These are phyloP conservation scores for Drosophila sechellia DNA, from an alignment of 1,140 invertebrate species.

Conservation along the genomic window DNA sequence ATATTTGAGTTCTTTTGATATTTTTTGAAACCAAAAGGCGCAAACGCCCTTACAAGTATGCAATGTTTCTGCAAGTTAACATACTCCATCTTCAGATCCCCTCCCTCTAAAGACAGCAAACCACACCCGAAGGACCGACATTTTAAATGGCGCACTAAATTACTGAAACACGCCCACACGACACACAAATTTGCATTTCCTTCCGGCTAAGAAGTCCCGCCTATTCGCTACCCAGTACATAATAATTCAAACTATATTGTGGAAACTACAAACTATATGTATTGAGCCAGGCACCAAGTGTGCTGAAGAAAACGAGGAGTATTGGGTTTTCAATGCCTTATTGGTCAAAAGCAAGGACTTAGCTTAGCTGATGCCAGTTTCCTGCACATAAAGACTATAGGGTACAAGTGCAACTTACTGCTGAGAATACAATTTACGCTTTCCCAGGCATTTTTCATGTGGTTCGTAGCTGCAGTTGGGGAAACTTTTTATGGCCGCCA, in stretches of 20 bases:
- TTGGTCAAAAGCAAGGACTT: too few species aligned
- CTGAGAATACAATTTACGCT: constrained; percentile 69
- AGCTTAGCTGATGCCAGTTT: too few species aligned
- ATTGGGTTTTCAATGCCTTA: too few species aligned
- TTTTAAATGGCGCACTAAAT: constrained; percentile 71
- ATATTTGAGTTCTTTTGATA: too few species aligned
- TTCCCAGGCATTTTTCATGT: constrained; percentile 70
- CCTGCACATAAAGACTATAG: background rate
- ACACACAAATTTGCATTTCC: constrained; percentile 12
- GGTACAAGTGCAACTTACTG: constrained; percentile 43
- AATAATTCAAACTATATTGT: too few species aligned
- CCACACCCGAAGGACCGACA: constrained; percentile 41
- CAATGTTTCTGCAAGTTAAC: constrained; percentile 34
- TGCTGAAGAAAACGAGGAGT: too few species aligned
- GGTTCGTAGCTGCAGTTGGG: constrained; percentile 38
- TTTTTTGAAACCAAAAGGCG: background rate
- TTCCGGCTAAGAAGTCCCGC: background rate
- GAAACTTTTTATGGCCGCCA: constrained; percentile 68
- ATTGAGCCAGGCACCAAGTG: too few species aligned
- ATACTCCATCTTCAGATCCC: background rate
- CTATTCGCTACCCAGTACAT: too few species aligned
- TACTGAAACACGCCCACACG: constrained; percentile 45
- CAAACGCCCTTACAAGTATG: background rate
- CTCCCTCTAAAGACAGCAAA: background rate
- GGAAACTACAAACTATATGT: background rate